These are phyloP conservation scores for Hoplodrina ambigua DNA, from an alignment of 2,888 invertebrate genomes.

Conservation along the genomic window DNA sequence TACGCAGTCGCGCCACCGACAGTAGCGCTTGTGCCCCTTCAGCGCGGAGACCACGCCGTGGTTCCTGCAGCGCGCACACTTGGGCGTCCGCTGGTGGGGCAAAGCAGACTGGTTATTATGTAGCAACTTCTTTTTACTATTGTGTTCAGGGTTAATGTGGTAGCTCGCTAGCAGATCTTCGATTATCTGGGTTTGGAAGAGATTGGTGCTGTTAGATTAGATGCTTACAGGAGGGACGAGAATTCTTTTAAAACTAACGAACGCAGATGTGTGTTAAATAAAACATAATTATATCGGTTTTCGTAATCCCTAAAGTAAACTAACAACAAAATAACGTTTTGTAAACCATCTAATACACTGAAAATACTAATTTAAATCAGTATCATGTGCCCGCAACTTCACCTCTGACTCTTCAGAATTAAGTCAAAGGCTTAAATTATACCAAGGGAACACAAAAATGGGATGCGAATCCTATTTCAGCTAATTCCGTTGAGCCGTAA, in stretches of 20 bases:
- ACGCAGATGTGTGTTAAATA: too few species aligned
- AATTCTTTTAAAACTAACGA: not conserved
- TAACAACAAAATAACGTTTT: not conserved
- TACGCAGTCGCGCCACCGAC: slow-evolving; percentile 99
- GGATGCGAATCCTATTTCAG: too few species aligned
- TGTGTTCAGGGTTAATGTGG: slow-evolving; percentile 5
- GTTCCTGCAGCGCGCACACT: slow-evolving; percentile 99
- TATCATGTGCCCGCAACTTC: too few species aligned
- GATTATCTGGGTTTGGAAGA: slow-evolving; percentile 34
- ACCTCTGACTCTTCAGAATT: too few species aligned
- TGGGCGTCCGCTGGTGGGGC: slow-evolving; percentile 94
- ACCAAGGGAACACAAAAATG: too few species aligned
- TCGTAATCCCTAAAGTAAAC: not conserved
- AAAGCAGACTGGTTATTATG: slow-evolving; percentile 65
- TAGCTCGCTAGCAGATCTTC: slow-evolving; percentile 24
- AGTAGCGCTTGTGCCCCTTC: slow-evolving; percentile 98
- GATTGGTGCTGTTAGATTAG: not conserved
- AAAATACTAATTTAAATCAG: too few species aligned
- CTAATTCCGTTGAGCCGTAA: too few species aligned
- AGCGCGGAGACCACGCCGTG: slow-evolving; percentile 99
- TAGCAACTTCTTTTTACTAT: slow-evolving; percentile 64
- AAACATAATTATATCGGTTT: not conserved
- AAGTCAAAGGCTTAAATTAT: too few species aligned
- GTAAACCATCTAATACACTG: too few species aligned
- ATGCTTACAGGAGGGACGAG: not conserved